A percentile compares a stretch with the other conserved stretches of the same genome.
Conservation (phyloP, 35 echinoderm and acorn worm genomes). For the Heliocidaris tuberculata region DNA sequence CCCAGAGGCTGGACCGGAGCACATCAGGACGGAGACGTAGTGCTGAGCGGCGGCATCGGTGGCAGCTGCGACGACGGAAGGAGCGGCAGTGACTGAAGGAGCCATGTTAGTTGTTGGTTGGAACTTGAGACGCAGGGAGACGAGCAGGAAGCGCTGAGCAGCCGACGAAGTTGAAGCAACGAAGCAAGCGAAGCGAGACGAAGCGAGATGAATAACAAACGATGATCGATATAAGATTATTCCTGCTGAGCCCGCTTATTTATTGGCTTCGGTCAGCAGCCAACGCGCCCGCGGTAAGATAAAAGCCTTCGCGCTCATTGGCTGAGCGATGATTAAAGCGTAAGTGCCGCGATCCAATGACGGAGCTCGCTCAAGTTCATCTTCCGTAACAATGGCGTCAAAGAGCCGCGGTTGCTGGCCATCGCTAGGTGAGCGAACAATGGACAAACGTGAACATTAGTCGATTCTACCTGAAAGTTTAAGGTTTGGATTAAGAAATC, state of each 20-base stretch:
- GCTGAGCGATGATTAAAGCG: constrained; percentile 2
- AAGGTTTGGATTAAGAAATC: too few species aligned
- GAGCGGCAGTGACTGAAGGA: not conserved
- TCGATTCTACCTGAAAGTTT: too few species aligned
- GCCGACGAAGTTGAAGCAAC: not conserved
- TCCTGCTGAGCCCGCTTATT: not conserved
- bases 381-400: not conserved
- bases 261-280: not conserved
- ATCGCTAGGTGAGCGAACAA: too few species aligned
- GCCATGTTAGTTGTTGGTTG: not conserved
- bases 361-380: not conserved
- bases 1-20: constrained; percentile 17
- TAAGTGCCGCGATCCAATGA: not conserved
- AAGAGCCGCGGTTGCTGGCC: too few species aligned
- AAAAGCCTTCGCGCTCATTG: not conserved
- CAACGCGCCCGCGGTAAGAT: not conserved
- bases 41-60: not conserved
- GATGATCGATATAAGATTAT: not conserved
- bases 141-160: not conserved
- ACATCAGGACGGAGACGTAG: constrained; percentile 21
- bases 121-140: too few species aligned
- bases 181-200: not conserved
- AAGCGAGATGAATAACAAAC: not conserved
- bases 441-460: too few species aligned
- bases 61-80: not conserved